phyloP scores from a whole-genome alignment of 2,113 vertebrate species.

The Platichthys flesus region DNA sequence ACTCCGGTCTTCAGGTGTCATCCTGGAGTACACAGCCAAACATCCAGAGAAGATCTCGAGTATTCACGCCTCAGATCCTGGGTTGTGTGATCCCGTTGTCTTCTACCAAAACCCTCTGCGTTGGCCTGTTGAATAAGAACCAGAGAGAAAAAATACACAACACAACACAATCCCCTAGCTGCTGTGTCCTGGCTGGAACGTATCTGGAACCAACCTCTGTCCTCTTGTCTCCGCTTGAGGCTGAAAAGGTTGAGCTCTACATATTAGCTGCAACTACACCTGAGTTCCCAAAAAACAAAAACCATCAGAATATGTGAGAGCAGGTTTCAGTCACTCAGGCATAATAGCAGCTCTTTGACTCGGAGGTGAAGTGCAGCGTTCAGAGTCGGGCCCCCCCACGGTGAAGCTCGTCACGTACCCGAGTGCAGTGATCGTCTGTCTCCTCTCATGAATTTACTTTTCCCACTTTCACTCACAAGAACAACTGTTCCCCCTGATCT shows the following conservation, averaged over 20 bases:
- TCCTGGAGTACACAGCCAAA: too few relatives aligned
- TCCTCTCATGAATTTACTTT: slow-evolving; percentile 56
- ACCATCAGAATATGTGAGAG: not conserved
- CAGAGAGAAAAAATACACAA: too few relatives aligned
- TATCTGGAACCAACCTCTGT: not conserved
- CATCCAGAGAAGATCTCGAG: too few relatives aligned
- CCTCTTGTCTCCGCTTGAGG: not conserved
- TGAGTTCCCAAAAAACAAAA: not conserved
- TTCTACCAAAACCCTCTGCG: too few relatives aligned
- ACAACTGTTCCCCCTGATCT: slow-evolving; percentile 53
- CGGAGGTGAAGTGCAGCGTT: not conserved
- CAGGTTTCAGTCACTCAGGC: too few relatives aligned
- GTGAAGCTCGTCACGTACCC: slow-evolving; percentile 44
- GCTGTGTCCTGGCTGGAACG: too few relatives aligned
- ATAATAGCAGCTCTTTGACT: slow-evolving; percentile 14
- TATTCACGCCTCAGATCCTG: too few relatives aligned
- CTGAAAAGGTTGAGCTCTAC: not conserved
- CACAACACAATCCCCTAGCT: too few relatives aligned
- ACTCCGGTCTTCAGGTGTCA: too few relatives aligned
- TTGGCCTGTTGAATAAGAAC: too few relatives aligned
- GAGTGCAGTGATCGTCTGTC: slow-evolving; percentile 44
- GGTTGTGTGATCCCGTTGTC: too few relatives aligned
- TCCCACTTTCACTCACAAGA: slow-evolving; percentile 30
- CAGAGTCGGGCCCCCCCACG: not conserved
- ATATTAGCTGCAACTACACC: not conserved